Evolutionary conservation across 1,140 invertebrate species (phyloP), one percentile per base, ranked within the genome.

Genomic region (Ips nitidus): DNA sequence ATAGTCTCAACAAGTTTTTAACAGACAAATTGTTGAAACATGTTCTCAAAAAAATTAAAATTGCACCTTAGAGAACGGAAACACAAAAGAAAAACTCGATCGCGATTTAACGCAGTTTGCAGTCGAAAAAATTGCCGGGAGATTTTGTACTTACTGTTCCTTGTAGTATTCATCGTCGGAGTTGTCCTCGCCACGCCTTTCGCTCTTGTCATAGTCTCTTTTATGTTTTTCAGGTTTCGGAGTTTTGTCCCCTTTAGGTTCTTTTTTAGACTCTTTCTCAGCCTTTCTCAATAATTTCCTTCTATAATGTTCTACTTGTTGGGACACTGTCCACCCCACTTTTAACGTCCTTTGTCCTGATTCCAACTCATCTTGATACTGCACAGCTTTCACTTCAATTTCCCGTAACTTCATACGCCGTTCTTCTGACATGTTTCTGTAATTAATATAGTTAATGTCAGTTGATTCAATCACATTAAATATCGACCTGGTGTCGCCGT

Each of bases 301-400:
- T 47, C 96, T 84, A 80, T 97, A 98, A 83, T 96, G 91, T 79
- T 96, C 91, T 0, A 98, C 90, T 83, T 97, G 94, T 77, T 93
- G 88, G 60, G 86, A 79, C 69, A 94, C 85, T 7, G 88, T 87
- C 86, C 94, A 91, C 4, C 90, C 91, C 37, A 88, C 81, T 81
- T 95, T 94, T 1, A 93, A 78, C 47, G 84, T 86, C 66, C 91
- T 84, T 76, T 89, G 87, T 2, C 95, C 94, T 22, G 89, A 90
- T 83, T 98, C 96, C 53, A 98, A 81, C 82, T 98, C 95, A 84
- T 98, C 96, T 83, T 97, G 95, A 84, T 97, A 98, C 78, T 95
- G 92, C 83, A 98, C 87, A 8, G 94, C 94, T 84, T 96, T 95
- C 52, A 97, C 83, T 85, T 98, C 96, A 74, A 98, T 94, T 81